phyloP scores from a whole-genome alignment of 1,140 invertebrate species.

The Carcinoscorpius rotundicauda region DNA sequence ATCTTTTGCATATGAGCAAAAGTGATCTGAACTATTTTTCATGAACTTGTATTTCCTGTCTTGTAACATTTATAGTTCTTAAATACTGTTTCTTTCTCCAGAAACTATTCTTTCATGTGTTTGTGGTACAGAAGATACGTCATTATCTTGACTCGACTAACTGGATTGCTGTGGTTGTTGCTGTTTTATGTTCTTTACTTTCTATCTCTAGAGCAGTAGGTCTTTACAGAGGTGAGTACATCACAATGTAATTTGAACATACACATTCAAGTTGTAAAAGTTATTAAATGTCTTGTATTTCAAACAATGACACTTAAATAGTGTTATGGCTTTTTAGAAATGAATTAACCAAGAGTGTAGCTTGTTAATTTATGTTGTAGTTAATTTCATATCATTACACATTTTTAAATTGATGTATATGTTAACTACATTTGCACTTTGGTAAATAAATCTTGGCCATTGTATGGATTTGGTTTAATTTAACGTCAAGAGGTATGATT shows the following conservation, averaged over 20 bases:
- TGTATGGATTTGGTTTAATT: no score
- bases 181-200: conserved; percentile 45
- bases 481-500: no score
- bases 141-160: conserved; percentile 64
- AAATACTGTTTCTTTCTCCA: conserved; percentile 20
- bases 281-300: no score
- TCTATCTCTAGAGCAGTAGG: conserved; percentile 39
- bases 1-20: no score
- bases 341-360: not conserved
- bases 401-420: no score
- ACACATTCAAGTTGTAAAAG: no score
- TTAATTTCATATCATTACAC: no score
- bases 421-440: no score
- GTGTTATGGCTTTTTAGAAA: no score
- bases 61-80: not conserved
- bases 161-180: conserved; percentile 50
- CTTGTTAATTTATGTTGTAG: not conserved
- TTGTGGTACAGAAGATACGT: conserved; percentile 36
- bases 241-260: conserved; percentile 7
- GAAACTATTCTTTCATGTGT: conserved; percentile 51
- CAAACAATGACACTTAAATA: no score
- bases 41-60: not conserved
- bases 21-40: not conserved
- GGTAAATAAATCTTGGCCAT: no score
- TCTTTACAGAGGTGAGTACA: conserved; percentile 36